Base-by-base conservation (phyloP, 2,113 vertebrate species). In the Anguilla japonica region DNA sequence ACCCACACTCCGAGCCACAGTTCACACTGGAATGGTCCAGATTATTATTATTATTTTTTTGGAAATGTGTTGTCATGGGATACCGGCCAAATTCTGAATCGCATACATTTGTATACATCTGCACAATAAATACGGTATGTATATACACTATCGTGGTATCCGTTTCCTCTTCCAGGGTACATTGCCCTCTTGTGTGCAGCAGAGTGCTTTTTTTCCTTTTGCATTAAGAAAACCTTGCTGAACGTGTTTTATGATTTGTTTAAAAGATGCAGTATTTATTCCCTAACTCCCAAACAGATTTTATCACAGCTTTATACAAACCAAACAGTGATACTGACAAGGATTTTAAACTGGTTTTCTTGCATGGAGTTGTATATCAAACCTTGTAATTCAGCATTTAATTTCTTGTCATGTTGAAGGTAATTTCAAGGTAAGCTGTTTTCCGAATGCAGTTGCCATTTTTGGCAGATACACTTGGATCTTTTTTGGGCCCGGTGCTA, bases 391-490 rank as follows among this genome's bases (percentile, higher is more conserved):
- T 2, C 29, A 75, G 9, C 9, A 34, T 75, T 13, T 75, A 15
- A 75, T n/a, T 75, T 75, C n/a, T 26, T 75, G n/a, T 75, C 71
- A 75, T 9, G 7, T 34, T 75, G 71, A n/a, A 75, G 26, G 71
- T 75, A 13, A 75, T 75, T 75, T 75, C 71, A 75, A 75, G 71
- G 71, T 13, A n/a, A 75, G 71, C 34, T 75, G 71, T 75, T 75
- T 75, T n/a, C n/a, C 6, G 5, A 11, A 75, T 34, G 13, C 8
- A 0, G 50, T 1, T n/a, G 71, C 26, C 71, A 34, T 34, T 75
- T 75, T 75, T 75, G n/a, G 34, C 15, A n/a, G 26, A 75, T 34
- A n/a, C 16, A 13, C 63, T 3, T n/a, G 20, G 56, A 60, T 60
- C 63, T 71, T 71, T 71, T 34, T 75, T 29, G 13, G 16, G 71